Evolutionary conservation across 2,888 invertebrate species (phyloP).

Genomic region (Andrena minutula): DNA sequence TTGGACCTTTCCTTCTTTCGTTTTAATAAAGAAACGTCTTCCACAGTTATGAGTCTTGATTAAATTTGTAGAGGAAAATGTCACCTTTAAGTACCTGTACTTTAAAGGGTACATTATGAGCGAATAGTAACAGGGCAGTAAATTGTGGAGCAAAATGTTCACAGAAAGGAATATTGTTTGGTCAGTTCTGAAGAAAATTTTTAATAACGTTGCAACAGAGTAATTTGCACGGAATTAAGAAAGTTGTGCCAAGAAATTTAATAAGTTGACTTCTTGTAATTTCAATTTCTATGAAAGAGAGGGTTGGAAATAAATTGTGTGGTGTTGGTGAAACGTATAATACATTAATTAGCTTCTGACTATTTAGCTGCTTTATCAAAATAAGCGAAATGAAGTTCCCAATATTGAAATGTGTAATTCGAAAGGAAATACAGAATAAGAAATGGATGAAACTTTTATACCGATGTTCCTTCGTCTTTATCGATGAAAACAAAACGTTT

Average conservation of each 20-base stretch:
- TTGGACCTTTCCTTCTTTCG: conserved; percentile 1
- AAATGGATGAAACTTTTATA: not conserved
- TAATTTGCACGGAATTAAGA: too few species aligned
- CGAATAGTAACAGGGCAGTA: too few species aligned
- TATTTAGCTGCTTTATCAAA: too few species aligned
- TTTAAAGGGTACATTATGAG: not conserved
- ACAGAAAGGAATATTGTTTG: not conserved
- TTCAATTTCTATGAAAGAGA: not conserved
- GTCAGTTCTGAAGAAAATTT: not conserved
- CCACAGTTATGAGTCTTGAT: conserved; percentile 27
- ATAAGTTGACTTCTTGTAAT: not conserved
- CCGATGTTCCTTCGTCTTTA: not conserved
- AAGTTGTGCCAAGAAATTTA: not conserved
- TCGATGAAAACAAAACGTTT: not conserved
- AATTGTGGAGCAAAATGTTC: not conserved
- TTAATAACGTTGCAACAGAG: too few species aligned
- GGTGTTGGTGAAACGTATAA: too few species aligned
- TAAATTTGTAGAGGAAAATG: conserved; percentile 27
- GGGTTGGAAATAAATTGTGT: too few species aligned
- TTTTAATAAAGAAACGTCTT: conserved; percentile 29
- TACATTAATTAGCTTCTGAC: too few species aligned
- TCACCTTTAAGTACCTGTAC: conserved; percentile 1
- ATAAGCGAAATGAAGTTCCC: too few species aligned
- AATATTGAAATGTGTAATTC: not conserved
- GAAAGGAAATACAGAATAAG: not conserved